Conservation (phyloP, 1,140 invertebrate genomes). For the Drosophila watanabei region DNA sequence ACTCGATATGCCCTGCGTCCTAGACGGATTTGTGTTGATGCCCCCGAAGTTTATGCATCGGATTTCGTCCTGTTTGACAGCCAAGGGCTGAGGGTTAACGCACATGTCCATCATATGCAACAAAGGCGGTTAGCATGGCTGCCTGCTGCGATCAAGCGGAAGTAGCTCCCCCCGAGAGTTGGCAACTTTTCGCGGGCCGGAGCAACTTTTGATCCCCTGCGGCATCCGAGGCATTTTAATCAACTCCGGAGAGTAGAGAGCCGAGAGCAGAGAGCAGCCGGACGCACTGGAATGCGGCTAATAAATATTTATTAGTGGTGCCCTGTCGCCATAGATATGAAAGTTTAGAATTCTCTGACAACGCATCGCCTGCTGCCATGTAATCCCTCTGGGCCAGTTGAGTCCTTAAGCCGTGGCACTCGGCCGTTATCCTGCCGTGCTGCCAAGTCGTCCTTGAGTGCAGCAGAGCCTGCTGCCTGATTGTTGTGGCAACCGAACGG, state of each 20-base stretch:
- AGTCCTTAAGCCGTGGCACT: conserved; percentile 62
- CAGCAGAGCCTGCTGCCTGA: conserved; percentile 29
- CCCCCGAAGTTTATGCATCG: neutral
- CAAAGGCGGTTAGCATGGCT: conserved; percentile 27
- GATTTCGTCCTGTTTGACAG: conserved; percentile 24
- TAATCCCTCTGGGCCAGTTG: conserved; percentile 27
- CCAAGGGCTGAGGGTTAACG: conserved; percentile 15
- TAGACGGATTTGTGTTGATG: neutral
- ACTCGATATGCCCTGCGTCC: neutral
- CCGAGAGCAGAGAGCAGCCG: conserved; percentile 13
- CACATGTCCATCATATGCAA: conserved; percentile 33
- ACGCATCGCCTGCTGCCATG: conserved; percentile 1
- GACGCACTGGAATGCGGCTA: conserved; percentile 60
- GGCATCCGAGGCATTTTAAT: conserved; percentile 69
- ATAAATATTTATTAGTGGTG: conserved; percentile 74
- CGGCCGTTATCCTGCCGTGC: conserved; percentile 54
- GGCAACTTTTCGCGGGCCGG: conserved; percentile 40
- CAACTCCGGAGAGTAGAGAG: conserved; percentile 42
- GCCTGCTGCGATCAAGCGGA: conserved; percentile 61
- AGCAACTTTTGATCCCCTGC: conserved; percentile 47
- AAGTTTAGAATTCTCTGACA: conserved; percentile 40
- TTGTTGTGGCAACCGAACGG: conserved; percentile 20
- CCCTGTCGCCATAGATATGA: conserved; percentile 38
- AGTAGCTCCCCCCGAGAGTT: conserved; percentile 38
- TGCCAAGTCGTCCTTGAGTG: conserved; percentile 62